Evolutionary conservation across 2,797 vertebrate genomes (phyloP).

Genomic region (Scyliorhinus canicula): DNA sequence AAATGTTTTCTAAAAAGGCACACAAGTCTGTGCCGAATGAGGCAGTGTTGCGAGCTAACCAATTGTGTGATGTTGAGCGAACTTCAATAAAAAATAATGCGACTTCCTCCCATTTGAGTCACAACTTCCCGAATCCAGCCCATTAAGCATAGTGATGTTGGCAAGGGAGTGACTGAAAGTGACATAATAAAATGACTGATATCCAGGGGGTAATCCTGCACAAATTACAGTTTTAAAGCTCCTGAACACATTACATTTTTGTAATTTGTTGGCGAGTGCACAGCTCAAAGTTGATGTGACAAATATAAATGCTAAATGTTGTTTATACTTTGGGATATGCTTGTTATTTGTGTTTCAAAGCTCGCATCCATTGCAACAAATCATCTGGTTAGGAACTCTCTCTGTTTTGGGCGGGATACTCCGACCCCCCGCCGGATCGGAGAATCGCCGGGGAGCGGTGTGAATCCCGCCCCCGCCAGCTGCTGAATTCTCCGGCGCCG

Average conservation of each 20-base stretch:
- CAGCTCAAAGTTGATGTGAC: background rate
- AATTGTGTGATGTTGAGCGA: background rate
- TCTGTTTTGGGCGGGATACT: too few relatives aligned
- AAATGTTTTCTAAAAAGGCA: too few relatives aligned
- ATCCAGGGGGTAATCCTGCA: background rate
- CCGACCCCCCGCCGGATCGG: too few relatives aligned
- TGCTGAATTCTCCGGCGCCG: too few relatives aligned
- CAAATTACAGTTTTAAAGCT: background rate
- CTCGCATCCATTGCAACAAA: background rate
- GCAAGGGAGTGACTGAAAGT: background rate
- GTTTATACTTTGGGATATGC: background rate
- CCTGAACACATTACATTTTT: background rate
- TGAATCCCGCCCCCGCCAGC: too few relatives aligned
- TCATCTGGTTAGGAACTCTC: background rate
- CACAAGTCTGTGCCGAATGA: background rate
- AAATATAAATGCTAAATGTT: background rate
- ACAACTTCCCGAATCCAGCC: background rate
- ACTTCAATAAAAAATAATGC: background rate
- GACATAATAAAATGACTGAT: background rate
- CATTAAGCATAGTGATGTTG: background rate
- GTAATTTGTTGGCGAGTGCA: background rate
- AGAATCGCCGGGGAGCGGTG: too few relatives aligned
- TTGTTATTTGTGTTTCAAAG: background rate
- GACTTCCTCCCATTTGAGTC: background rate
- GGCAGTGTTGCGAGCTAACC: background rate